Percentiles rank a stretch among this genome's conserved stretches.
Evolutionary conservation across 2,797 vertebrate genomes (phyloP).

Genomic region (Muraenolepis orangiensis): DNA sequence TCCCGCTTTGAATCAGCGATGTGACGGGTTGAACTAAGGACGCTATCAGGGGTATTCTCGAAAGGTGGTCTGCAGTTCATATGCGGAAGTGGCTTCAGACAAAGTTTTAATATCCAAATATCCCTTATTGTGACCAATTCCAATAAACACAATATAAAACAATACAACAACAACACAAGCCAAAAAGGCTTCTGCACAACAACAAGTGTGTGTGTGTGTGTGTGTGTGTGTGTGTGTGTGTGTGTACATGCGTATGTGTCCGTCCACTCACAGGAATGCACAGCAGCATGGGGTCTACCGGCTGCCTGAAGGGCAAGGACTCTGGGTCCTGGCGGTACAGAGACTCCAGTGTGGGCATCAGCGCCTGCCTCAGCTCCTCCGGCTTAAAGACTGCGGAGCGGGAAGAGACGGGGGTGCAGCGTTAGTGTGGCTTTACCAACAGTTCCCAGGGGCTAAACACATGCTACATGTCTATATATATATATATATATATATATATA

Average conservation of each 20-base stretch:
- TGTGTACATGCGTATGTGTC: background rate
- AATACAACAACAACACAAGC: too few relatives aligned
- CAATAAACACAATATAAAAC: too few relatives aligned
- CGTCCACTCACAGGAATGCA: conserved; percentile 92
- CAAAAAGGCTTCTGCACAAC: too few relatives aligned
- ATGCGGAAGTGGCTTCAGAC: too few relatives aligned
- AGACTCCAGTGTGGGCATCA: conserved; percentile 97
- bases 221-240: background rate
- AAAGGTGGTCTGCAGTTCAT: too few relatives aligned
- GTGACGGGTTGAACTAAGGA: too few relatives aligned
- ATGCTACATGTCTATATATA: background rate
- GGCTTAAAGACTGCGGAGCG: conserved; percentile 90
- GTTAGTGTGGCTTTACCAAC: background rate
- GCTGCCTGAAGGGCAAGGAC: conserved; percentile 95
- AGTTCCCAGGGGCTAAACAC: background rate
- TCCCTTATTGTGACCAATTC: too few relatives aligned
- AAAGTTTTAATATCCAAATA: too few relatives aligned
- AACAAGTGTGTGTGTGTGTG: background rate
- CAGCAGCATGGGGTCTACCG: conserved; percentile 91
- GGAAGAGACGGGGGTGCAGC: background rate
- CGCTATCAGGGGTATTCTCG: too few relatives aligned
- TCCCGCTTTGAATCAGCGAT: too few relatives aligned
- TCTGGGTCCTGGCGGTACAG: conserved; percentile 97
- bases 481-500: background rate
- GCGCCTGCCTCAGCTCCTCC: conserved; percentile 93